Base-by-base conservation (phyloP, 2,888 invertebrate genomes). In the Agrotis puta region DNA sequence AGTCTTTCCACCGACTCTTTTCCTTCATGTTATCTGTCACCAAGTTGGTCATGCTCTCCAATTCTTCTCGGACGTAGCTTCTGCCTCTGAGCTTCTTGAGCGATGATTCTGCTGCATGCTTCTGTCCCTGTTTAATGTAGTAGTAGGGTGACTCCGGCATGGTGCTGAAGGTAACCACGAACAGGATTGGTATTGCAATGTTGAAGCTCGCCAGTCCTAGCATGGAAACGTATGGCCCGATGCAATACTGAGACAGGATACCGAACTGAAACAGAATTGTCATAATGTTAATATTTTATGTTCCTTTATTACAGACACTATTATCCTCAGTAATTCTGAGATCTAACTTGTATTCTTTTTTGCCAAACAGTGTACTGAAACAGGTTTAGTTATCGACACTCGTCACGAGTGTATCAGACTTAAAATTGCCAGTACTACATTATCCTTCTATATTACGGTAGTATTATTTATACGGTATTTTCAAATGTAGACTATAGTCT, bases 111-210 rank as follows among this genome's bases (percentile, higher is more conserved):
- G 97, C 97, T 70, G 95, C 91, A 47, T 96, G 96, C 11, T 92
- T 91, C 39, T 94, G 92, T 16, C 95, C 96, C 0, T 92, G 90
- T 64, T 96, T 96, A 33, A 97, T 93, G 87, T 94, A 94, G 86
- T 95, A 97, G 84, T 97, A 96, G 0, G 98, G 98, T 3, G 97
- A 97, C 88, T 98, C 98, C 0, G 97, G 97, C 95, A 97, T 96
- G 51, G 96, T 96, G 59, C 96, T 92, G 88, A 97, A 96, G 1
- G 96, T 94, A 1, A 96, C 88, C 18, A 97, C 93, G 85, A 97
- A 96, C 2, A 97, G 83, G 45, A 97, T 91, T 0, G 97, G 96
- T 67, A 97, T 93, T 0, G 96, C 90, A 53, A 97, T 94, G 64
- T 97, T 96, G 82, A 97, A 96, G 82, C 96, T 96, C 11, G 97